Evolutionary conservation across 2,888 invertebrate genomes (phyloP).

Genomic region (Rhaphigaster nebulosa): DNA sequence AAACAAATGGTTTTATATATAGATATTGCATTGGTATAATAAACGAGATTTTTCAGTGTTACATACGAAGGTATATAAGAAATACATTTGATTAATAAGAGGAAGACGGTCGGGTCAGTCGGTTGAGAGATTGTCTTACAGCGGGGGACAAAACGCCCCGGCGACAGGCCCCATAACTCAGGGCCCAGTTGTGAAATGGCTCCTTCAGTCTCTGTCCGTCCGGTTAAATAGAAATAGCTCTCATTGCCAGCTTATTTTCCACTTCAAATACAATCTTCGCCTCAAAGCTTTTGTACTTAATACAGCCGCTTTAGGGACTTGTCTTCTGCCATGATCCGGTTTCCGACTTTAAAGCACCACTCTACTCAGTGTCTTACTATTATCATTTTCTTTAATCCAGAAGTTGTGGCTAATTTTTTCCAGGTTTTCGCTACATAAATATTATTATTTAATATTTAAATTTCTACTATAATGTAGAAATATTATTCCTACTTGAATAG

Average conservation of each 20-base stretch:
- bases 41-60: neutral
- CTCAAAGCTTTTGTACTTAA: neutral
- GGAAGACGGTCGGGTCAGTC: neutral
- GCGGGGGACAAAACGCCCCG: neutral
- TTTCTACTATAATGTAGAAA: too few species aligned
- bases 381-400: neutral
- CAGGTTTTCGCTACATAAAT: neutral
- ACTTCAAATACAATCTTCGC: conserved; percentile 16
- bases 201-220: neutral
- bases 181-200: neutral
- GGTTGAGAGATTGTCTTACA: neutral
- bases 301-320: neutral
- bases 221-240: conserved; percentile 19
- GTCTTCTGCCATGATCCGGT: neutral
- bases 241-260: conserved; percentile 26
- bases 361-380: neutral
- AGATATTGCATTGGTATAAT: neutral
- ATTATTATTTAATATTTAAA: too few species aligned
- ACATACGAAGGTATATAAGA: neutral
- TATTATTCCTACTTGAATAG: too few species aligned
- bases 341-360: neutral
- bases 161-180: neutral
- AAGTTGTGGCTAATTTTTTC: neutral
- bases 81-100: neutral
- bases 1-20: neutral